These are phyloP conservation scores for Hycleus cichorii DNA, from an alignment of 1,140 invertebrate species.

Conservation along the genomic window DNA sequence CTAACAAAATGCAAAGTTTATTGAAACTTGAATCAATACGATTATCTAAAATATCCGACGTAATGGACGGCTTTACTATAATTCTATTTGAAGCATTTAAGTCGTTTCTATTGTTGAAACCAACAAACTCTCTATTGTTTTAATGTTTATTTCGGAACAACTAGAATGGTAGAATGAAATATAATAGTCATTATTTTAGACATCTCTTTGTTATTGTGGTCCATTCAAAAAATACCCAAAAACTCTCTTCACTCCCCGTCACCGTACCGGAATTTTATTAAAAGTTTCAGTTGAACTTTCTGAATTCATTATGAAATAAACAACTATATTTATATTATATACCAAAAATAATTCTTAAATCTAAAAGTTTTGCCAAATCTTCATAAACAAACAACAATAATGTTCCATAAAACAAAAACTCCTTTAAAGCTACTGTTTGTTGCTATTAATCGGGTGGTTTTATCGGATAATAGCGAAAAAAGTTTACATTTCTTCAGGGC, in stretches of 20 bases:
- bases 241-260: neutral
- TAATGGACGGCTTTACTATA: conserved; percentile 19
- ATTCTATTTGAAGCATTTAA: conserved; percentile 21
- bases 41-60: conserved; percentile 8
- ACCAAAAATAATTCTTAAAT: too few relatives aligned
- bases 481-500: too few relatives aligned
- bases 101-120: conserved; percentile 12
- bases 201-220: conserved; percentile 19
- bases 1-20: conserved; percentile 12
- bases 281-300: conserved; percentile 2
- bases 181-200: conserved; percentile 21
- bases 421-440: too few relatives aligned
- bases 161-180: conserved; percentile 18
- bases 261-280: conserved; percentile 5
- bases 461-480: too few relatives aligned
- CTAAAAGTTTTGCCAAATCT: too few relatives aligned
- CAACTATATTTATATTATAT: too few relatives aligned
- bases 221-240: conserved; percentile 14
- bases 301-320: too few relatives aligned
- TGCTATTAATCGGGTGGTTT: too few relatives aligned
- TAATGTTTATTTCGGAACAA: conserved; percentile 19
- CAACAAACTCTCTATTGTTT: conserved; percentile 19
- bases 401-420: too few relatives aligned
- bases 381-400: too few relatives aligned
- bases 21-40: conserved; percentile 15